These are phyloP conservation scores for Eucidaris tribuloides DNA, from an alignment of 35 echinoderm and acorn worm species.

Conservation along the genomic window DNA sequence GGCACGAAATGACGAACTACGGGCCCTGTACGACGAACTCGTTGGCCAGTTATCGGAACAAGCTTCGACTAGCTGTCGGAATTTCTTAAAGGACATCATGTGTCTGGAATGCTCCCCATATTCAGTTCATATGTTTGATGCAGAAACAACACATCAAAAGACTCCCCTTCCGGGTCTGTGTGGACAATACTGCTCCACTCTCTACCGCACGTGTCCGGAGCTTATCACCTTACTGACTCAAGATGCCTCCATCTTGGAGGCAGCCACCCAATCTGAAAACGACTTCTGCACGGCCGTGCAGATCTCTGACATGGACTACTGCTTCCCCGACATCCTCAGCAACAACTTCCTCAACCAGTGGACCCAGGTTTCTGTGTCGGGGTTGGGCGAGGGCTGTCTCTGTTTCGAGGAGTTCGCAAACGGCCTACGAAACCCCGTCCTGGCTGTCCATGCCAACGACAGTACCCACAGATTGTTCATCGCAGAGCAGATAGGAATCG, in stretches of 20 bases:
- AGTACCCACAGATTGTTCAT: constrained; percentile 79
- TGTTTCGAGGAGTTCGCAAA: constrained; percentile 95
- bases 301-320: constrained; percentile 71
- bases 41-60: background rate
- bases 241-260: constrained; percentile 21
- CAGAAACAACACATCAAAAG: constrained; percentile 30
- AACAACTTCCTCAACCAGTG: constrained; percentile 32
- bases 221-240: constrained; percentile 46
- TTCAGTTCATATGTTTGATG: constrained; percentile 71
- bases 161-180: constrained; percentile 72
- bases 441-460: constrained; percentile 72
- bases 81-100: constrained; percentile 61
- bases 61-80: background rate
- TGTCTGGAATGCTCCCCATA: constrained; percentile 91
- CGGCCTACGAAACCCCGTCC: constrained; percentile 66
- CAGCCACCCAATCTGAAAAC: background rate
- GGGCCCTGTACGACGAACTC: background rate
- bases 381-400: constrained; percentile 45
- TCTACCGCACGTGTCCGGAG: constrained; percentile 40
- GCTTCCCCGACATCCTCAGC: constrained; percentile 59
- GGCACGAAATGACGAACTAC: constrained; percentile 32
- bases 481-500: constrained; percentile 66
- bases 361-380: constrained; percentile 23
- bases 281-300: constrained; percentile 55
- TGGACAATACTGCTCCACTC: constrained; percentile 47